Evolutionary conservation across 2,888 invertebrate species (phyloP), one percentile per base, ranked within the genome.

Genomic region (Schizotus pectinicornis): DNA sequence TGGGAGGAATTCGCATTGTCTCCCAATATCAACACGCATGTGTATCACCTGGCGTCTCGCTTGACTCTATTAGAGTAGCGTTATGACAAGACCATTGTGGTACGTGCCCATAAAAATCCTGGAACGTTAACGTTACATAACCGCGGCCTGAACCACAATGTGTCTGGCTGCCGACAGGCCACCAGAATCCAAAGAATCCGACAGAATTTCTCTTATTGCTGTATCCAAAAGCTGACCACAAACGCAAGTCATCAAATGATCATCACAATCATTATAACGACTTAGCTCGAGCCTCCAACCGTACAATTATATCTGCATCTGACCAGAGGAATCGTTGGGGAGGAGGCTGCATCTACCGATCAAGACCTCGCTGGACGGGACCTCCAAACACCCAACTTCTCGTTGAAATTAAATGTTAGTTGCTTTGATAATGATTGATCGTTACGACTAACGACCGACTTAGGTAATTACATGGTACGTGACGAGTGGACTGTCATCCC

Each of bases 231-330:
- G 55, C 54, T 47, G 57, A 45, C 51, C 50, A 51, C 63, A 67
- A 67, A 64, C 64, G 71, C 72, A 72, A 74, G 74, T 74, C 74
- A 74, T 68, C 70, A 67, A 67, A 67, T 68, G 71, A 70, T 74
- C 72, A 72, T 72, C 70, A 69, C 68, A 68, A 68, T 71, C 70
- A 72, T 72, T 74, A 71, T 72, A 72, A 71, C 69, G 70, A 71
- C 71, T 69, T 69, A 65, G 66, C 68, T 67, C 63, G 65, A 65
- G 64, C 69, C 63, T 65, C 39, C 59, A 50, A 63, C 67, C 68
- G 69, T 70, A 71, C 72, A 73, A 73, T 72, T 73, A 73, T 68
- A 70, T 63, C 70, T 65, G 59, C 66, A 67, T 62, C 62, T 54
- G 69, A 60, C 68, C 70, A 67, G 62, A 45, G 41, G 61, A 63